phyloP scores from a whole-genome alignment of 2,797 vertebrate genomes.

The Lepilemur ruficaudatus region DNA sequence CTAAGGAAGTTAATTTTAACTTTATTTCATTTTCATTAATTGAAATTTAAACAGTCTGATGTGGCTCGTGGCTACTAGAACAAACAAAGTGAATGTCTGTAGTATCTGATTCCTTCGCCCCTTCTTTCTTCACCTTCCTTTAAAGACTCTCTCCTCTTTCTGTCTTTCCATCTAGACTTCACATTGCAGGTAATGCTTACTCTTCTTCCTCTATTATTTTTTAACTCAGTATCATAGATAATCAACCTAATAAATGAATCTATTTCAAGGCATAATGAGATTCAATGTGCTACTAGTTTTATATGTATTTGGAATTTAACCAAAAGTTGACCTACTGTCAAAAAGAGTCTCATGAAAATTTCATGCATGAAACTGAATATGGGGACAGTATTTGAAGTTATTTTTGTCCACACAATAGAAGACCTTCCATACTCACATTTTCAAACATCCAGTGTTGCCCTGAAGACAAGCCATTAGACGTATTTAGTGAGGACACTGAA shows the following conservation, averaged over 20 bases:
- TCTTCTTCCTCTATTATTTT: background rate
- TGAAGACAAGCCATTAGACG: background rate
- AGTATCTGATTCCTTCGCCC: background rate
- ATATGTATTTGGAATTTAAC: background rate
- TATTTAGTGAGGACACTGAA: background rate
- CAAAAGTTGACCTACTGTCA: background rate
- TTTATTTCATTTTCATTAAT: background rate
- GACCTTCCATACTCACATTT: background rate
- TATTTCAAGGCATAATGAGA: background rate
- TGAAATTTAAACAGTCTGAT: background rate
- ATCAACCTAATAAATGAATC: background rate
- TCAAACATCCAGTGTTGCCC: background rate
- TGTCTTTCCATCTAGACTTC: background rate
- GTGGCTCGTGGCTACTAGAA: background rate
- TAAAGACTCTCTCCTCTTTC: background rate
- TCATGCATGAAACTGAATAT: background rate
- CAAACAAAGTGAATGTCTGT: background rate
- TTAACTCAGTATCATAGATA: background rate
- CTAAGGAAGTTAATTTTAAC: background rate
- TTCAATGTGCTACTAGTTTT: background rate
- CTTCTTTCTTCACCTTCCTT: background rate
- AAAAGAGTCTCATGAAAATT: conserved; percentile 7
- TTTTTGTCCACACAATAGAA: background rate
- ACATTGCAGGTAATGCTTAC: background rate
- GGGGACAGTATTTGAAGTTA: background rate